A percentile compares a stretch with the other conserved stretches of the same genome.
phyloP scores from a whole-genome alignment of 2,797 vertebrate species.

The Darevskia mixta region DNA sequence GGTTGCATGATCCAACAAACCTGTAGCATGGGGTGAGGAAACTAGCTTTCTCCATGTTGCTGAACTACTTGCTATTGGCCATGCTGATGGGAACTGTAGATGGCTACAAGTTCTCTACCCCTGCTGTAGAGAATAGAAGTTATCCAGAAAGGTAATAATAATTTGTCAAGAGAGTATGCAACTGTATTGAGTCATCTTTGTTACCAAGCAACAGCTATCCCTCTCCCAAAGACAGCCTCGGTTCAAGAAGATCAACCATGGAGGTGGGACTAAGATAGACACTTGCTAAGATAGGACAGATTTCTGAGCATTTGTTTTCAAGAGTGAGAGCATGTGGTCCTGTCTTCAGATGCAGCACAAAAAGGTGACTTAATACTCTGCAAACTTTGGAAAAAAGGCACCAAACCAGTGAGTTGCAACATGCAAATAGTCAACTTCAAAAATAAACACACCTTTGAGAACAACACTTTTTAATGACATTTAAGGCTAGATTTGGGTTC shows the following conservation, averaged over 20 bases:
- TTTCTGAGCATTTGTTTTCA: not conserved
- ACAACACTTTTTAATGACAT: constrained; percentile 40
- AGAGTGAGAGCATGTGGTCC: not conserved
- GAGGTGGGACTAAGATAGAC: too few relatives aligned
- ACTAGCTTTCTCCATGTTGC: too few relatives aligned
- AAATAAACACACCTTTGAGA: constrained; percentile 9
- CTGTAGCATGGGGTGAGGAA: not conserved
- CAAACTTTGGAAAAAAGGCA: not conserved
- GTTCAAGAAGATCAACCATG: not conserved
- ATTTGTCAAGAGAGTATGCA: not conserved
- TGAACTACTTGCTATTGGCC: too few relatives aligned
- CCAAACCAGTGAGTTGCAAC: not conserved
- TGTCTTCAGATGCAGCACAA: not conserved
- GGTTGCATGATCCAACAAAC: not conserved
- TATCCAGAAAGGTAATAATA: not conserved
- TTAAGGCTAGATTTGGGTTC: constrained; percentile 26
- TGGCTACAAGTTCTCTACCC: not conserved
- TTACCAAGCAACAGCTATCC: not conserved
- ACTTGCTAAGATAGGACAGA: not conserved
- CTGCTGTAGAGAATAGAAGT: not conserved
- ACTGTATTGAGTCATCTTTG: not conserved
- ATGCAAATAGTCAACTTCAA: not conserved
- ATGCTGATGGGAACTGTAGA: too few relatives aligned
- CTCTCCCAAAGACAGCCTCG: not conserved
- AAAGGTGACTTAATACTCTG: not conserved